Base-by-base conservation (phyloP, 1,140 invertebrate genomes). In the Planococcus citri region DNA sequence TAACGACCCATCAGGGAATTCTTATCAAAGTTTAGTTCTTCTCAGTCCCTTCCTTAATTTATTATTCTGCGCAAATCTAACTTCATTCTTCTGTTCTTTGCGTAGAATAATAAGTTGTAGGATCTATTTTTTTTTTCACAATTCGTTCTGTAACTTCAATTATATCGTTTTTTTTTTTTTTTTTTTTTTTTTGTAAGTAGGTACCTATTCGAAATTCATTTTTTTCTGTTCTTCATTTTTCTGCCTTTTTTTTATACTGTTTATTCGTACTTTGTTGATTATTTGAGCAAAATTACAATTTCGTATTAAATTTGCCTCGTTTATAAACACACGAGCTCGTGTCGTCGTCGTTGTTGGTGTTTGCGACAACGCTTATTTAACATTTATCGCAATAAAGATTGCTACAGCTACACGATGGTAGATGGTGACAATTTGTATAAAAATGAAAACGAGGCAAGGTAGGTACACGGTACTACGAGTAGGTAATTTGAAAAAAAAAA, bases 1-100 rank as follows among this genome's bases (percentile, higher is more conserved):
- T 64, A 64, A 64, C 60, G 60, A 64, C 60, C 25, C 60, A 64
- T 64, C 3, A 2, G 60, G 60, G 60, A 64, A 64, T 64, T 64
- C 60, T 64, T 64, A 64, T 64, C 60, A 64, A 64, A 64, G 25
- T 24, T 64, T 27, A 6, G 25, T 25, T 51, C 17, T 64, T 64
- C 60, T 64, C 22, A 25, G 60, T 24, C 60, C 60, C 22, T 64
- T 27, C 24, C 60, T 64, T 64, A 64, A 64, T 64, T 64, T 64
- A 64, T 64, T 64, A 64, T 64, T 64, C 60, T 25, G 60, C 60
- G 60, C 60, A 25, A 64, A 64, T 64, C 60, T 64, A 64, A 64
- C 21, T 64, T 64, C 22, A 25, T 64, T 64, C 20, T 64, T 64
- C 10, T 4, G 22, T 64, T 64, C 20, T 64, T 64, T 20, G 22